Evolutionary conservation across 1,140 invertebrate genomes (phyloP), one percentile per base, ranked within the genome.

Genomic region (Drosophila cardini): DNA sequence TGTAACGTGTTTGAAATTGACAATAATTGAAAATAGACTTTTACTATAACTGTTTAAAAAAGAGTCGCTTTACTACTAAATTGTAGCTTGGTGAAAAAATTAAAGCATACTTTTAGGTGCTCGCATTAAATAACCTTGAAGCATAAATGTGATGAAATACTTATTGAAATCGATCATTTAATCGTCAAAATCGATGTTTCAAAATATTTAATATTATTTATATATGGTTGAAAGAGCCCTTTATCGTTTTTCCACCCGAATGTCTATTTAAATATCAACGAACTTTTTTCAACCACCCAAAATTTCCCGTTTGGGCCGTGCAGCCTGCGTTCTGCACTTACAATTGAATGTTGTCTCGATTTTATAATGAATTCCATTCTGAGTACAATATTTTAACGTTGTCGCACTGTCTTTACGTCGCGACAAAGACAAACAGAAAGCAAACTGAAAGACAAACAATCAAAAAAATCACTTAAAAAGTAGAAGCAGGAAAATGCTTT

Each of bases 401-500:
- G 43, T 38, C 45, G 52, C 52, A 48, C 63, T 74, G 57, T 70
- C 50, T 70, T 36, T 52, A 34, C 8, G 65, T 30, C 67, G 34
- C 60, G 67, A 42, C 40, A 30, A 65, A 57, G 16, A 13, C 76
- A 89, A 86, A 87, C 79, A 80, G 61, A 83, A 64, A 36, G 16
- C 61, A 83, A 87, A 52, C 48, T 32, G 48, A 52, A 52, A 83
- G 70, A 70, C 56, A 76, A 82, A 77, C 52, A 87, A 78, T 65
- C 63, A 58, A 42, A 45, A 64, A 74, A 63, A 60, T 55, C 65
- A 64, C 34, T 78, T 58, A 56, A 67, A 67, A 77, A 64, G 62
- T 60, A 46, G 64, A 50, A 77, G 84, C 83, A 79, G 61, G 21
- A 21, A 77, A 87, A 87, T 58, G 79, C 79, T 79, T 77, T 87